Evolutionary conservation across 2,888 invertebrate species (phyloP).

Genomic region (Clitarchus hookeri): DNA sequence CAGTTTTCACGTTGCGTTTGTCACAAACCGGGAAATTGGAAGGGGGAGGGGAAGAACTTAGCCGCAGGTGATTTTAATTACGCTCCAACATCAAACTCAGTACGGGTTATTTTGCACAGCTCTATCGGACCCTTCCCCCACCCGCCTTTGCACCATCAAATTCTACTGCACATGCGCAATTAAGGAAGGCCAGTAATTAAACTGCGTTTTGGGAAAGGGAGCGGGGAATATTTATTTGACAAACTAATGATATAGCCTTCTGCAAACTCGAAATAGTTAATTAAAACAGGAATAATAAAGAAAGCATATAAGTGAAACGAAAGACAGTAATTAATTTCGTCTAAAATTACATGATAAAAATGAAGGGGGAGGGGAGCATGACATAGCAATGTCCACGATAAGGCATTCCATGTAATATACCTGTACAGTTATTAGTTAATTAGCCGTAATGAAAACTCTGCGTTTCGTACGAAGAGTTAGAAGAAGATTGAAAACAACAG

Average conservation of each 20-base stretch:
- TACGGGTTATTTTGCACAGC: too few relatives aligned
- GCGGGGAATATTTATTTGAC: conserved; percentile 1
- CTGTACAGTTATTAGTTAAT: too few relatives aligned
- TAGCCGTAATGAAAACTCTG: too few relatives aligned
- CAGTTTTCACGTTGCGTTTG: neutral
- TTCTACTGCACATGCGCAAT: conserved; percentile 19
- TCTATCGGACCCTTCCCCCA: neutral
- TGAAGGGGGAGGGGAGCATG: too few relatives aligned
- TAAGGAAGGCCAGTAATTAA: neutral
- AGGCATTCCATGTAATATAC: neutral
- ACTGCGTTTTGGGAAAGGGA: neutral
- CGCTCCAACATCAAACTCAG: neutral
- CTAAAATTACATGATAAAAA: neutral
- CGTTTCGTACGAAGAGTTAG: too few relatives aligned
- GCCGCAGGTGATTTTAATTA: conserved; percentile 25
- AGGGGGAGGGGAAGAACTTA: neutral
- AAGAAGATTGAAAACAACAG: too few relatives aligned
- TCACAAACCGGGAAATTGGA: neutral
- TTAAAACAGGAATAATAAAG: neutral
- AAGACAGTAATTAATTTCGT: neutral
- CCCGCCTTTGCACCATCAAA: neutral
- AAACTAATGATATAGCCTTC: neutral
- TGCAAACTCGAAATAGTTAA: neutral
- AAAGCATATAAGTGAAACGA: neutral
- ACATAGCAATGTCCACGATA: neutral